phyloP scores from a whole-genome alignment of 2,113 vertebrate species.

The Zosterops borbonicus region DNA sequence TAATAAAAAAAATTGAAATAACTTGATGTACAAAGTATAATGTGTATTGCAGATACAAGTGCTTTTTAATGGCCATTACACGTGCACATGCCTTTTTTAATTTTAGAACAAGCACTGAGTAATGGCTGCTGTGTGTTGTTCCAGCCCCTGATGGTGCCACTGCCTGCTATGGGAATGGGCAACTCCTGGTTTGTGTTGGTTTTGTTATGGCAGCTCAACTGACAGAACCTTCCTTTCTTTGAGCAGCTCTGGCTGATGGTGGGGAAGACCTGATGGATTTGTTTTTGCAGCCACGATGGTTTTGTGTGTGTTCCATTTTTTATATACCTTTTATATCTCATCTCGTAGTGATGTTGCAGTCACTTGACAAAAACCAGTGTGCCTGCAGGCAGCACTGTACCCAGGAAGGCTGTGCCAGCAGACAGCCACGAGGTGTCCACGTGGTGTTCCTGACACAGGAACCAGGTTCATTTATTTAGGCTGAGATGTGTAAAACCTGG shows the following conservation, averaged over 20 bases:
- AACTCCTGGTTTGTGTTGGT: not conserved
- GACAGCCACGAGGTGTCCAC: rapidly evolving
- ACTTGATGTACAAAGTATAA: slow-evolving; percentile 62
- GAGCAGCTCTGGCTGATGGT: not conserved
- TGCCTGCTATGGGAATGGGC: not conserved
- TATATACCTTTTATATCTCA: not conserved
- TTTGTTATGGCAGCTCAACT: not conserved
- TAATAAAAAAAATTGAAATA: slow-evolving; percentile 85
- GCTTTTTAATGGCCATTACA: not conserved
- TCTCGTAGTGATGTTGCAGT: not conserved
- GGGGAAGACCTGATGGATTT: not conserved
- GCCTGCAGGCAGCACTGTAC: not conserved
- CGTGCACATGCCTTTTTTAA: not conserved
- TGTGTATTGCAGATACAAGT: slow-evolving; percentile 49
- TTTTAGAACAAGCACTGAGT: not conserved
- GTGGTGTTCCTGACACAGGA: not conserved
- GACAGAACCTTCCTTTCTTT: not conserved
- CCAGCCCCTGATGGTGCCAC: rapidly evolving
- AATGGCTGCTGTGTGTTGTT: not conserved
- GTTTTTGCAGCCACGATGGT: not conserved
- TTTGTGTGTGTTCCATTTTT: not conserved
- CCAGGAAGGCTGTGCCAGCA: not conserved
- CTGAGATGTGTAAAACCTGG: not conserved
- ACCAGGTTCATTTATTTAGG: not conserved
- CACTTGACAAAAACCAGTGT: not conserved